phyloP scores from a whole-genome alignment of 1,140 invertebrate genomes.

The Pristionchus pacificus region DNA sequence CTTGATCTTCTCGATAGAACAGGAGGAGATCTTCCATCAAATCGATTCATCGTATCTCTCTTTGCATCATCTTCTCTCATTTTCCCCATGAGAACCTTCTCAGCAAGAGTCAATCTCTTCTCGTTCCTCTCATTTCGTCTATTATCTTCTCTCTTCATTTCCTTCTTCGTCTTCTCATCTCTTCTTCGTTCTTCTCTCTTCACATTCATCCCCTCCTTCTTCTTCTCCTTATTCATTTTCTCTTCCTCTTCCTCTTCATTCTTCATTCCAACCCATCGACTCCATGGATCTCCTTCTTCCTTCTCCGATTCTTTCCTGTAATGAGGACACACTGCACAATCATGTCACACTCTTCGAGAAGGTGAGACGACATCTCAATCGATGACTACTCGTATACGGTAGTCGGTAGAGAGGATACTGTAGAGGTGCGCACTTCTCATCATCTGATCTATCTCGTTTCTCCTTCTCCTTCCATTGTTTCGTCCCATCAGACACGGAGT shows the following conservation, averaged over 20 bases:
- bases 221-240: too few relatives aligned
- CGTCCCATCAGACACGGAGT: too few relatives aligned
- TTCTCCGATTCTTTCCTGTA: background rate
- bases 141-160: conserved; percentile 2
- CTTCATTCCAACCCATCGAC: background rate
- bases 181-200: background rate
- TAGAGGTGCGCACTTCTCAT: too few relatives aligned
- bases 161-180: background rate
- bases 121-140: background rate
- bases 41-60: background rate
- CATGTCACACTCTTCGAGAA: background rate
- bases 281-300: too few relatives aligned
- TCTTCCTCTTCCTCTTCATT: background rate
- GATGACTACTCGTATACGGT: too few relatives aligned
- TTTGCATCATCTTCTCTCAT: background rate
- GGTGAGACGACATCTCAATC: too few relatives aligned
- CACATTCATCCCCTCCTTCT: background rate
- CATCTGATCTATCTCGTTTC: too few relatives aligned
- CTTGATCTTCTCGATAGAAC: background rate
- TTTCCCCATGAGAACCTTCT: background rate
- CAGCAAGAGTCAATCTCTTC: background rate
- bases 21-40: background rate
- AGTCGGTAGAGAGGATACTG: too few relatives aligned
- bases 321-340: background rate
- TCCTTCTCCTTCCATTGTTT: too few relatives aligned